phyloP scores from a whole-genome alignment of 2,113 vertebrate genomes.

The Glaucidium brasilianum region DNA sequence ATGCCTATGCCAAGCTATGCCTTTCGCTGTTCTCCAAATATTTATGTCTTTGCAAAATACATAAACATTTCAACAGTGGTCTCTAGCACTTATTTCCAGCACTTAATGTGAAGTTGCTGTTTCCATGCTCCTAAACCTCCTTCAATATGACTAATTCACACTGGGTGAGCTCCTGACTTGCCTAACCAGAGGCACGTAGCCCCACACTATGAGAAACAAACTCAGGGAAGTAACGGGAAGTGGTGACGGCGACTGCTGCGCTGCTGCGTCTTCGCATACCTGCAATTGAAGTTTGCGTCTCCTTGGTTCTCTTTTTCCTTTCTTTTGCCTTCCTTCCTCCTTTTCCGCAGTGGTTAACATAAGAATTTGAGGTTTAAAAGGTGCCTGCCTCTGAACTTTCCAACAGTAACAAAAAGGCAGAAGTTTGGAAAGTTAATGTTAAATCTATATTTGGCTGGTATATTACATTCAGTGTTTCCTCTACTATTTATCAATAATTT shows the following conservation, averaged over 20 bases:
- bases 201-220: neutral
- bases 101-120: neutral
- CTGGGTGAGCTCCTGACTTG: neutral
- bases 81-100: neutral
- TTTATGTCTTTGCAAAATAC: neutral
- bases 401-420: neutral
- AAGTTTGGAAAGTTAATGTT: neutral
- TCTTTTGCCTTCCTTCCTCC: neutral
- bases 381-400: neutral
- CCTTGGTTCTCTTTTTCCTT: neutral
- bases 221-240: neutral
- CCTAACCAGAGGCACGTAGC: neutral
- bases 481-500: neutral
- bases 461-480: neutral
- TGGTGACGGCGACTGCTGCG: rapidly evolving
- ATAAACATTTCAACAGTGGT: neutral
- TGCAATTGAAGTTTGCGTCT: neutral
- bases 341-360: neutral
- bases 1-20: neutral
- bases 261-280: neutral
- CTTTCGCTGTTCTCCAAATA: neutral
- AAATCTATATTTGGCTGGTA: neutral
- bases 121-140: neutral
- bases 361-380: neutral
- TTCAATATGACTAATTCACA: neutral